phyloP scores from a whole-genome alignment of 2,113 vertebrate genomes.

The Lucifuga dentata region DNA sequence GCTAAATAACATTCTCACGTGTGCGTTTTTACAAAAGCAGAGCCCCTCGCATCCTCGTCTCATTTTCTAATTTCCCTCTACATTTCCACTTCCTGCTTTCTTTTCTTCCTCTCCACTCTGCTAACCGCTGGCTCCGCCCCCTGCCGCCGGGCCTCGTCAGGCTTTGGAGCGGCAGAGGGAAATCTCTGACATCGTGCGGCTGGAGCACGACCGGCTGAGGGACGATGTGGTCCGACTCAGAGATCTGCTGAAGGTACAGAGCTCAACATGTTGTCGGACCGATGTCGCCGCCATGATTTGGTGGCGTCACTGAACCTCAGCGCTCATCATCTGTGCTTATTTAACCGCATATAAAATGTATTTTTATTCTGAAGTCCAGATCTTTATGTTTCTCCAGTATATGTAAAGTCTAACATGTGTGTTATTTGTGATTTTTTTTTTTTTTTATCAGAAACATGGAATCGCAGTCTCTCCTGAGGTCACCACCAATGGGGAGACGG shows the following conservation, averaged over 20 bases:
- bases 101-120: constrained; percentile 5
- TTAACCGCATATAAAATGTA: too few relatives aligned
- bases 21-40: too few relatives aligned
- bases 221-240: constrained; percentile 86
- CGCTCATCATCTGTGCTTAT: too few relatives aligned
- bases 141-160: constrained; percentile 71
- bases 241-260: constrained; percentile 90
- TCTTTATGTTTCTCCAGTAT: too few relatives aligned
- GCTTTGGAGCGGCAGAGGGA: constrained; percentile 95
- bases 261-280: too few relatives aligned
- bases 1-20: too few relatives aligned
- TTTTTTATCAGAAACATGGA: constrained; percentile 92
- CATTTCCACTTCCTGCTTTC: background rate
- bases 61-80: background rate
- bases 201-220: constrained; percentile 91
- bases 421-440: too few relatives aligned
- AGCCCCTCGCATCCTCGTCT: background rate
- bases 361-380: too few relatives aligned
- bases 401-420: too few relatives aligned
- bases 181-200: constrained; percentile 89
- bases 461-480: constrained; percentile 82
- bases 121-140: constrained; percentile 16
- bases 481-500: constrained; percentile 84
- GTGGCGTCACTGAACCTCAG: too few relatives aligned
- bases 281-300: background rate